Base-by-base conservation (phyloP, 2,888 invertebrate genomes). In the Ochropacha duplaris region DNA sequence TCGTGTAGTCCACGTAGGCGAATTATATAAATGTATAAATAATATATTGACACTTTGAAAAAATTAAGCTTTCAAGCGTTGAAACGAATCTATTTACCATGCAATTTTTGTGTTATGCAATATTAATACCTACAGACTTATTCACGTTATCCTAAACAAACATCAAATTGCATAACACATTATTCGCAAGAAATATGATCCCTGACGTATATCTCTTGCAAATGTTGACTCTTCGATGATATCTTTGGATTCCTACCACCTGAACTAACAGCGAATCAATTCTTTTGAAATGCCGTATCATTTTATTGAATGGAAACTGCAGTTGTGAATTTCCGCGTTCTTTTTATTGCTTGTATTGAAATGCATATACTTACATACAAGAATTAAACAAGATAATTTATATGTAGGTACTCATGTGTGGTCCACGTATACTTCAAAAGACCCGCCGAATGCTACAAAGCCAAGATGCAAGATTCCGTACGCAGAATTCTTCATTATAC, bases 161-260 rank as follows among this genome's bases (percentile, higher is more conserved):
- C 86, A 62, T 50, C 58, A 61, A 64, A 66, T 89, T 89, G 88
- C 85, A 86, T 83, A 88, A 88, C 73, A 79, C 78, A 74, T 79
- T 81, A 82, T 85, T 82, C 81, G 83, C 82, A 79, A 83, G 88
- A 88, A 89, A 90, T 87, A 87, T 87, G 83, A 90, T 87, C 83
- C 76, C 61, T 71, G 73, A 74, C 71, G 77, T 72, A 73, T 76
- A 79, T 76, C 81, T 83, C 77, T 64, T 69, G 72, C 75, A 78
- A 88, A 89, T 84, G 82, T 90, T 88, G 81, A 86, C 81, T 82
- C 79, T 74, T 68, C 62, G 74, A 84, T 85, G 84, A 87, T 86
- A 83, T 77, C 76, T 74, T 76, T 71, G 68, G 65, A 71, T 64
- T 76, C 69, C 72, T 75, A 65, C 73, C 91, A 92, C 91, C 92